Percentiles rank a stretch among this genome's conserved stretches.
phyloP scores from a whole-genome alignment of 1,140 invertebrate genomes.

The Ostrea denselamellosa region DNA sequence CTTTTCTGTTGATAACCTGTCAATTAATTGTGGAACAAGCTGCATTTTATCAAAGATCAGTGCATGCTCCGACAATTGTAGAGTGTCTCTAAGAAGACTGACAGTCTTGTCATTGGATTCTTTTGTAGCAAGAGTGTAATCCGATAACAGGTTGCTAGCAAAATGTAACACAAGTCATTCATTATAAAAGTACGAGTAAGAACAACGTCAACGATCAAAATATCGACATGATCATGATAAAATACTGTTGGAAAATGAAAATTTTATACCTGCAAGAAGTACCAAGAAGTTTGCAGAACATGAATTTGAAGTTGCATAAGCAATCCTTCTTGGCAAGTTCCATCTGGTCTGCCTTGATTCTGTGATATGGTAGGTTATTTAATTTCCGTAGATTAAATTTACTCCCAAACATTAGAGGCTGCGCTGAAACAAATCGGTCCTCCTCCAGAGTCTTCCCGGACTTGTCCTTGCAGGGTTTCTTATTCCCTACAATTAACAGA shows the following conservation, averaged over 20 bases:
- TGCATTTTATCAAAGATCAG: slow-evolving; percentile 56
- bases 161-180: neutral
- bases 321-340: slow-evolving; percentile 94
- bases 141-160: neutral
- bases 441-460: slow-evolving; percentile 48
- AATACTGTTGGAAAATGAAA: too few species aligned
- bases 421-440: slow-evolving; percentile 61
- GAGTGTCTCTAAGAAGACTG: slow-evolving; percentile 52
- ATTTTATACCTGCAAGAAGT: slow-evolving; percentile 53
- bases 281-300: slow-evolving; percentile 90
- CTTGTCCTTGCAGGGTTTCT: slow-evolving; percentile 61
- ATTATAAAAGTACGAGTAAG: neutral
- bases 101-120: slow-evolving; percentile 54
- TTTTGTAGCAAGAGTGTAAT: slow-evolving; percentile 47
- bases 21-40: slow-evolving; percentile 55
- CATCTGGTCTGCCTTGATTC: slow-evolving; percentile 88
- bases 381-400: slow-evolving; percentile 86
- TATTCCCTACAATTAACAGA: slow-evolving; percentile 49
- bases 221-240: too few species aligned
- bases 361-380: slow-evolving; percentile 88
- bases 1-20: slow-evolving; percentile 47
- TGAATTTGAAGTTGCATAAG: slow-evolving; percentile 97
- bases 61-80: slow-evolving; percentile 65
- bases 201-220: too few species aligned
- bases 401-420: slow-evolving; percentile 75